Percentiles rank a stretch among this genome's conserved stretches.
These are phyloP conservation scores for Cryptoblepharus egeriae DNA, from an alignment of 2,797 vertebrate species.

Conservation along the genomic window DNA sequence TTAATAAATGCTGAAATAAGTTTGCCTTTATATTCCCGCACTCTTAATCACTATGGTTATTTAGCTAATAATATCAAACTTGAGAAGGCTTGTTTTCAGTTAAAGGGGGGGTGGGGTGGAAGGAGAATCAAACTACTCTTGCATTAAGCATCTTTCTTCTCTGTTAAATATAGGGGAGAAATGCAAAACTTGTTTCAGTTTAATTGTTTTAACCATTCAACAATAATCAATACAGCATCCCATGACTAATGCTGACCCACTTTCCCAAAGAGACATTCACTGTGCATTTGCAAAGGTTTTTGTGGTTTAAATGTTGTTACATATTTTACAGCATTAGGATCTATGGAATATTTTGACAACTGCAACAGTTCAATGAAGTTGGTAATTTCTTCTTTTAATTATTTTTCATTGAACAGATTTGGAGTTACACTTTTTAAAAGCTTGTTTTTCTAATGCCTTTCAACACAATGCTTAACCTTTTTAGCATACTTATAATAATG, in stretches of 20 bases:
- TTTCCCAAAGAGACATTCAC: conserved; percentile 79
- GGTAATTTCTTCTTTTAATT: conserved; percentile 97
- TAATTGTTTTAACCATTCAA: conserved; percentile 74
- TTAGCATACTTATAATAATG: conserved; percentile 45
- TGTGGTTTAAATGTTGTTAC: conserved; percentile 97
- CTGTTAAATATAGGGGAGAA: conserved; percentile 59
- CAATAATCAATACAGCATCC: conserved; percentile 73
- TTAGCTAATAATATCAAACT: conserved; percentile 49
- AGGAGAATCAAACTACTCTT: conserved; percentile 47
- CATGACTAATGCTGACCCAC: conserved; percentile 77
- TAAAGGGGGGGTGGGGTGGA: background rate
- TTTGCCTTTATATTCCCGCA: conserved; percentile 27
- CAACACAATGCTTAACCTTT: conserved; percentile 48
- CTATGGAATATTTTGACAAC: conserved; percentile 99
- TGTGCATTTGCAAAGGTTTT: conserved; percentile 86
- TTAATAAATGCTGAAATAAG: conserved; percentile 38
- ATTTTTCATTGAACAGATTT: conserved; percentile 91
- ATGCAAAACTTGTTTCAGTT: conserved; percentile 71
- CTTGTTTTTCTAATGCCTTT: conserved; percentile 73
- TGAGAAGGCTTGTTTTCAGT: conserved; percentile 47
- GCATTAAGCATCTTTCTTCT: conserved; percentile 65
- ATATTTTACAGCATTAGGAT: conserved; percentile 99
- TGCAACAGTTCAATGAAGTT: conserved; percentile 95
- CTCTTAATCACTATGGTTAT: conserved; percentile 34
- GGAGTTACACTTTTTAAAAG: conserved; percentile 79